A percentile compares a stretch with the other conserved stretches of the same genome.
Evolutionary conservation across 2,888 invertebrate genomes (phyloP).

Genomic region (Acrocera orbiculus): DNA sequence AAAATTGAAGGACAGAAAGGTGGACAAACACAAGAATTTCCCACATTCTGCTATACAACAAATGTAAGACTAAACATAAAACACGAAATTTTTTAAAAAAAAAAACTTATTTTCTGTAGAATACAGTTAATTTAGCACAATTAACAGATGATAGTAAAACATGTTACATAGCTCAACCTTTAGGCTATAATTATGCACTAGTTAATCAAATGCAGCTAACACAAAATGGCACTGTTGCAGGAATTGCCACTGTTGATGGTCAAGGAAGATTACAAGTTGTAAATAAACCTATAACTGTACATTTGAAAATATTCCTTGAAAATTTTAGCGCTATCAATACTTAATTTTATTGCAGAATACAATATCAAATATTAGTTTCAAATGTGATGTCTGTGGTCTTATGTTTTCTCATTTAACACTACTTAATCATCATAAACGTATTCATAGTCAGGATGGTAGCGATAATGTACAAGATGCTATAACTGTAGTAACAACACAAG

Average conservation of each 20-base stretch:
- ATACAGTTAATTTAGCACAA: constrained; percentile 52
- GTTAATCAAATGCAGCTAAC: constrained; percentile 74
- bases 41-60: constrained; percentile 51
- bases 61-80: constrained; percentile 6
- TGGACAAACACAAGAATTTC: constrained; percentile 40
- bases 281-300: constrained; percentile 27
- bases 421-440: constrained; percentile 71
- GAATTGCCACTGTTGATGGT: constrained; percentile 29
- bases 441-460: constrained; percentile 46
- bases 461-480: constrained; percentile 33
- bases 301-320: too few species aligned
- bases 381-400: constrained; percentile 72
- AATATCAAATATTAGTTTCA: constrained; percentile 67
- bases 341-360: constrained; percentile 39
- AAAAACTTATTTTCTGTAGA: constrained; percentile 25
- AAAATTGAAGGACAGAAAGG: constrained; percentile 40
- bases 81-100: not conserved
- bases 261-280: constrained; percentile 31
- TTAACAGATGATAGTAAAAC: constrained; percentile 47
- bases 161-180: constrained; percentile 57
- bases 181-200: constrained; percentile 59
- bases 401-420: constrained; percentile 69
- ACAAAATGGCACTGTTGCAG: constrained; percentile 35
- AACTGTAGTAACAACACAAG: constrained; percentile 39
- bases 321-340: not conserved